phyloP scores from a whole-genome alignment of 2,888 invertebrate species.

The Dasypogon diadema region DNA sequence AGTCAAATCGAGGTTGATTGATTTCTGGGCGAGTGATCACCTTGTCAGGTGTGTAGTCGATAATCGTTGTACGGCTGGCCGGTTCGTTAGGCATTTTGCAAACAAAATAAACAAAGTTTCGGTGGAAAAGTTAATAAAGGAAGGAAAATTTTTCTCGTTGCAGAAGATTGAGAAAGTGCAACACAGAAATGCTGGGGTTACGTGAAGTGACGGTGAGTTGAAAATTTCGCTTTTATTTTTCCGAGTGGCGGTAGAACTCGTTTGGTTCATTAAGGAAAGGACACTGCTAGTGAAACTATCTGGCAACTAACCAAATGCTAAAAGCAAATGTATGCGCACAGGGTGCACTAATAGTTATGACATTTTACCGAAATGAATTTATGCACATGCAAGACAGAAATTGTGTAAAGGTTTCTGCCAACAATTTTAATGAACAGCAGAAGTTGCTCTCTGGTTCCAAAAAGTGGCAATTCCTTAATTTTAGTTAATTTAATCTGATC shows the following conservation, averaged over 20 bases:
- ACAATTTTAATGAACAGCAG: too few species aligned
- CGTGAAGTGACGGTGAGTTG: conserved; percentile 54
- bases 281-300: background rate
- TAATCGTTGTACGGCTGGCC: background rate
- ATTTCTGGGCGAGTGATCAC: background rate
- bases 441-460: too few species aligned
- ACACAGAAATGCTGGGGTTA: conserved; percentile 51
- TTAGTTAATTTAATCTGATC: conserved; percentile 4
- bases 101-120: background rate
- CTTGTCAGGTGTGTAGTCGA: conserved; percentile 3
- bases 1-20: background rate
- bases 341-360: too few species aligned
- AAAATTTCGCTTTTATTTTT: background rate
- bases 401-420: too few species aligned
- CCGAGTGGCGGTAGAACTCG: background rate
- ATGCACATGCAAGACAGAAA: too few species aligned
- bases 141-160: conserved; percentile 30
- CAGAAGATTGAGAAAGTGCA: conserved; percentile 30
- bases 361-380: too few species aligned
- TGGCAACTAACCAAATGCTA: conserved; percentile 2
- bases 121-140: background rate
- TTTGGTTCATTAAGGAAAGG: too few species aligned
- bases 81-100: background rate
- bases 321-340: too few species aligned
- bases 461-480: too few species aligned